phyloP scores from a whole-genome alignment of 2,113 vertebrate genomes.

The Euleptes europaea region DNA sequence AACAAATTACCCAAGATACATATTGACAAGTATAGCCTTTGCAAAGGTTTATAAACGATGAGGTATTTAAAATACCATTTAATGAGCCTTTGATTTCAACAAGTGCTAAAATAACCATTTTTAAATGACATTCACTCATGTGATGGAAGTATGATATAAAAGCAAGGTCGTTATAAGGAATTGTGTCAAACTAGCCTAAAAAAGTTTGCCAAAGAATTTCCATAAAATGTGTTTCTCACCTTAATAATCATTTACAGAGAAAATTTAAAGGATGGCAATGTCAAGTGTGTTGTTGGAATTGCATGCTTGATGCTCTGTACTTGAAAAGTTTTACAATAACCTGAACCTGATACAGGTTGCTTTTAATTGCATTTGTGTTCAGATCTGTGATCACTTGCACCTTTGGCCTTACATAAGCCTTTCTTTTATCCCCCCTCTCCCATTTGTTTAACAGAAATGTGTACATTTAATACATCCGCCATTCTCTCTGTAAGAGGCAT shows the following conservation, averaged over 20 bases:
- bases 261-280: slow-evolving; percentile 54
- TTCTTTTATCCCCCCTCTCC: slow-evolving; percentile 61
- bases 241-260: slow-evolving; percentile 62
- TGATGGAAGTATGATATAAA: slow-evolving; percentile 61
- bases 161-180: slow-evolving; percentile 63
- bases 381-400: slow-evolving; percentile 74
- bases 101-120: slow-evolving; percentile 64
- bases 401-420: slow-evolving; percentile 85
- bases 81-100: slow-evolving; percentile 68
- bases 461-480: slow-evolving; percentile 55
- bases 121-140: slow-evolving; percentile 62
- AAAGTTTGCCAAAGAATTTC: slow-evolving; percentile 84
- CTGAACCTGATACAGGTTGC: slow-evolving; percentile 70
- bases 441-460: slow-evolving; percentile 48
- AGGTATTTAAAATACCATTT: slow-evolving; percentile 55
- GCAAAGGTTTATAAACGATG: slow-evolving; percentile 48
- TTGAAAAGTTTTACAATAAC: slow-evolving; percentile 69
- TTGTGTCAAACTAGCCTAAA: slow-evolving; percentile 73
- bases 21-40: slow-evolving; percentile 46
- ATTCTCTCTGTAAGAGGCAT: slow-evolving; percentile 43
- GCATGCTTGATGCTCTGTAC: slow-evolving; percentile 73
- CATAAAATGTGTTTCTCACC: slow-evolving; percentile 59
- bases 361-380: slow-evolving; percentile 75
- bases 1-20: too few species aligned
- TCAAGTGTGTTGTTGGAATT: slow-evolving; percentile 65